These are phyloP conservation scores for Cerastis leucographa DNA, from an alignment of 2,888 invertebrate species.

Conservation along the genomic window DNA sequence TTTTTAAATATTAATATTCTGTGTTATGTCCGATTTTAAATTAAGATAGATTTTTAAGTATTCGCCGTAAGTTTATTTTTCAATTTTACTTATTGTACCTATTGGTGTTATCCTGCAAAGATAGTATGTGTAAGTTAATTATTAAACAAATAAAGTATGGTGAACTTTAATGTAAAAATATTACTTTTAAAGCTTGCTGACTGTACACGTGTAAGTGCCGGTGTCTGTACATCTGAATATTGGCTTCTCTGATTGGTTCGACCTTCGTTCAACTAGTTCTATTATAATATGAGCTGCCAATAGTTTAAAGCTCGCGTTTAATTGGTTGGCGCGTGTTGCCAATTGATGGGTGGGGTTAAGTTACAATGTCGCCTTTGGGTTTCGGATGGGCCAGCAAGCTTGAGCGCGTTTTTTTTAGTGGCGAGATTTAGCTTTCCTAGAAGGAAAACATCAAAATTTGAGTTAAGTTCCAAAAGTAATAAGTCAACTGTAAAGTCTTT, in stretches of 20 bases:
- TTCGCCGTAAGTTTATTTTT: no score
- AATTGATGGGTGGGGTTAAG: slow-evolving; percentile 39
- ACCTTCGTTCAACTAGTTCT: slow-evolving; percentile 44
- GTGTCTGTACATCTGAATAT: slow-evolving; percentile 35
- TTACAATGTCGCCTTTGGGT: slow-evolving; percentile 1
- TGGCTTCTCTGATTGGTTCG: slow-evolving; percentile 45
- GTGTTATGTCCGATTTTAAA: no score
- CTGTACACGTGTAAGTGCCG: background rate
- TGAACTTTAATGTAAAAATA: background rate
- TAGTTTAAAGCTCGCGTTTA: slow-evolving; percentile 29
- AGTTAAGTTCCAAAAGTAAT: background rate
- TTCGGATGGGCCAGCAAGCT: slow-evolving; percentile 9
- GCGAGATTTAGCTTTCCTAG: background rate
- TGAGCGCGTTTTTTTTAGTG: background rate
- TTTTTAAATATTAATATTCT: no score
- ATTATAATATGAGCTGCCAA: slow-evolving; percentile 47
- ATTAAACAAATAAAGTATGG: no score
- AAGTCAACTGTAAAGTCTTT: background rate
- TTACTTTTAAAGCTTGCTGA: background rate
- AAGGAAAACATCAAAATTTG: background rate
- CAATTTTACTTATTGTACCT: no score
- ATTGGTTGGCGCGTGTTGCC: slow-evolving; percentile 41
- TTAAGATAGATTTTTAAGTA: no score
- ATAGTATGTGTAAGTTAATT: no score
- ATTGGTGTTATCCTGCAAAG: no score